A percentile compares a stretch with the other conserved stretches of the same genome.
phyloP scores from a whole-genome alignment of 2,797 vertebrate genomes.

The Liasis olivaceus region DNA sequence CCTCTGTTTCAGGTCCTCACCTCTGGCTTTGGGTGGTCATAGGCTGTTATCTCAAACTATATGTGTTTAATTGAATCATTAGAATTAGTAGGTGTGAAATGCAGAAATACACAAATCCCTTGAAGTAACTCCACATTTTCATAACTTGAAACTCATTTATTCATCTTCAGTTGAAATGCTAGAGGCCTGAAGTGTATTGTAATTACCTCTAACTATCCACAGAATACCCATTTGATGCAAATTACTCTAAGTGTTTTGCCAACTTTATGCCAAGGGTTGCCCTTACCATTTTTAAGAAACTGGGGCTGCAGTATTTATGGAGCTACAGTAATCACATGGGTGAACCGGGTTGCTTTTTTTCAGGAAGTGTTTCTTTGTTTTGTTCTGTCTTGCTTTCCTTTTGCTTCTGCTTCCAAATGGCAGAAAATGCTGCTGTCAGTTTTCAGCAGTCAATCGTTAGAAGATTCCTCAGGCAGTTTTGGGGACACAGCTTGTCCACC shows the following conservation, averaged over 20 bases:
- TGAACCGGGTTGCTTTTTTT: no score
- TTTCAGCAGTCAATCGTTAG: no score
- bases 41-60: neutral
- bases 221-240: constrained; percentile 12
- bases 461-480: no score
- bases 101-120: neutral
- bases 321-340: no score
- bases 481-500: no score
- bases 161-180: constrained; percentile 8
- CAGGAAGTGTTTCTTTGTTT: no score
- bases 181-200: neutral
- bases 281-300: no score
- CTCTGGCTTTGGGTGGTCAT: no score
- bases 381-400: no score
- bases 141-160: constrained; percentile 2
- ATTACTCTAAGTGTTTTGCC: neutral
- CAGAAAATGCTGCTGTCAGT: no score
- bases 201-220: neutral
- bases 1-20: neutral
- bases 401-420: no score
- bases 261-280: neutral
- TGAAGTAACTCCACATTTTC: neutral
- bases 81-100: neutral
- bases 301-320: no score
- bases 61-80: neutral